Evolutionary conservation across 2,888 invertebrate genomes (phyloP).

Genomic region (Mesochorus sp.): DNA sequence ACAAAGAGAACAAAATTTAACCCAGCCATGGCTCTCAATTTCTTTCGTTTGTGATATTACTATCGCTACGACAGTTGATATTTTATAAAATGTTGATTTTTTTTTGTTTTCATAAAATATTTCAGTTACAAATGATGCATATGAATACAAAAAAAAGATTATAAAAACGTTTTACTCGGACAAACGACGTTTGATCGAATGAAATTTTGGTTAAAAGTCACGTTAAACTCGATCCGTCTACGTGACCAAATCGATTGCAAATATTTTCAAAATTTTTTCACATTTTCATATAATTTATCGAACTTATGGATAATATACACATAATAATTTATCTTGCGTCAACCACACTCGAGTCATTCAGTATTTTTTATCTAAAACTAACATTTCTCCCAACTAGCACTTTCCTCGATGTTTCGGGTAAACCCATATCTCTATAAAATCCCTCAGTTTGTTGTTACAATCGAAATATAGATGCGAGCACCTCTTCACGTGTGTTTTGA

Average conservation of each 20-base stretch:
- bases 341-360: constrained; percentile 38
- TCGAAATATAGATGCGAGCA: neutral
- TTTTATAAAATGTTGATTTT: neutral
- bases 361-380: constrained; percentile 34
- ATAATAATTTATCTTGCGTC: constrained; percentile 44
- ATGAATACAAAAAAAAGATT: too few relatives aligned
- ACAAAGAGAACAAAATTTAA: neutral
- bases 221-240: too few relatives aligned
- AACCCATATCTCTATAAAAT: neutral
- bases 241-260: too few relatives aligned
- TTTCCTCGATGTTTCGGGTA: constrained; percentile 22
- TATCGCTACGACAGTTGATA: neutral
- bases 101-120: too few relatives aligned
- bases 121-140: too few relatives aligned
- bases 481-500: constrained; percentile 1
- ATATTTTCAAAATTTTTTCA: too few relatives aligned
- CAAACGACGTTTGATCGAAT: too few relatives aligned
- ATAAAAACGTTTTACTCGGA: too few relatives aligned
- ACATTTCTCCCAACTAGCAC: constrained; percentile 22
- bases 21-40: neutral
- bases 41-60: neutral
- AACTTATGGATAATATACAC: too few relatives aligned
- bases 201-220: neutral
- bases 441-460: neutral
- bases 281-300: too few relatives aligned